Evolutionary conservation across 2,113 vertebrate genomes (phyloP), one percentile per base, ranked within the genome.

Genomic region (Lampris incognitus): DNA sequence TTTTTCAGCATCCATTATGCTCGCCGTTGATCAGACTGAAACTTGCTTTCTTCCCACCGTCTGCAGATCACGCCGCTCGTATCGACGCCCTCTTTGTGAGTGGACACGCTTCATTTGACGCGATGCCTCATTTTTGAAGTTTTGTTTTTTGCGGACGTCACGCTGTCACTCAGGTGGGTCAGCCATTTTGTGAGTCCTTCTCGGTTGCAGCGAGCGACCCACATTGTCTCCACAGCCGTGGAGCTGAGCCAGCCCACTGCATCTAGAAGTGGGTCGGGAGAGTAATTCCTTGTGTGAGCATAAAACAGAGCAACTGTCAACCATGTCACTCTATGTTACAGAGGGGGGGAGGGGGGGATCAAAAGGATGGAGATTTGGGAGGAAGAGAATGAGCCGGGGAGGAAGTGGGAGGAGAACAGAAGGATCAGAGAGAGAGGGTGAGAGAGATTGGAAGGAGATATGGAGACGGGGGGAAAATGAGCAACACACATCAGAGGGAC

Each of bases 191-290:
- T 38, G 38, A 8, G 51, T 74, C 66, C 50, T 54, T 13, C 51
- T 60, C 24, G 50, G 39, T 72, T 38, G 64, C 61, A 68, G 57
- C 74, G 38, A 8, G 38, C 64, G 49, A 69, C 65, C 66, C 65
- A 79, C 49, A 66, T 66, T 74, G 73, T 71, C 24, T 85, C 61
- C 70, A 74, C 57, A 63, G 41, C 13, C 52, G 36, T 60, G 13
- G 3, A 46, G 71, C 76, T 69, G 81, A 66, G 56, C 61, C 81
- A 82, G 77, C 56, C 24, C 46, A 65, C 69, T 81, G 71, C 78
- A 84, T 57, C 71, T 69, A 69, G 76, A 90, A 90, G 74, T 87
- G 77, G 85, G 81, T 88, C 89, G 85, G 76, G 69, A 85, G 55
- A 71, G 78, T 85, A 69, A 84, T 87, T 82, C 81, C 76, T 85